Conservation (phyloP, 2,888 invertebrate species). For the Epinotia nisella region DNA sequence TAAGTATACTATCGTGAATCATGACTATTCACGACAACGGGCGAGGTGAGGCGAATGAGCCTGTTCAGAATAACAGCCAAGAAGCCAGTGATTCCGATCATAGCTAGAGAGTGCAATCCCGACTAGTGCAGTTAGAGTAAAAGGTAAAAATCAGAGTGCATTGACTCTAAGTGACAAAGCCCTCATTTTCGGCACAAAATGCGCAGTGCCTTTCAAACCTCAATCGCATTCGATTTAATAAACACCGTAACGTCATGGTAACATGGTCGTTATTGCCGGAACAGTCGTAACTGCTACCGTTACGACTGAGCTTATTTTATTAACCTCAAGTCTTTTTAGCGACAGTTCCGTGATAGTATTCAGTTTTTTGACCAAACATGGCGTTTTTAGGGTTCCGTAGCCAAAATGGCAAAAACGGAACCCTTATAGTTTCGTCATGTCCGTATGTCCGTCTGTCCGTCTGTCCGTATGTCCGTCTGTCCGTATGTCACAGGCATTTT, state of each 20-base stretch:
- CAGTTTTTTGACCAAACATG: neutral
- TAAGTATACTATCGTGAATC: too few relatives aligned
- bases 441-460: too few relatives aligned
- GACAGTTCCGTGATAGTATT: neutral
- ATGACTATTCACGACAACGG: too few relatives aligned
- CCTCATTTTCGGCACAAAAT: constrained; percentile 1
- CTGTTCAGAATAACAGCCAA: too few relatives aligned
- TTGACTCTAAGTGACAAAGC: neutral
- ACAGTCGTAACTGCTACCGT: neutral
- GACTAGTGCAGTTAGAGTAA: neutral
- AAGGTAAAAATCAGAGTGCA: neutral
- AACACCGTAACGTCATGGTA: neutral
- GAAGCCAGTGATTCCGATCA: neutral
- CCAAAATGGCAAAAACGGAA: too few relatives aligned
- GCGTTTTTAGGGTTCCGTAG: too few relatives aligned
- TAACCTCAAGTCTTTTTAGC: neutral
- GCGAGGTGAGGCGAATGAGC: too few relatives aligned
- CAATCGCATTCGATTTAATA: neutral
- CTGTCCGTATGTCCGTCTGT: too few relatives aligned
- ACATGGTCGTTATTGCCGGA: neutral
- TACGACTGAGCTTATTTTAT: neutral
- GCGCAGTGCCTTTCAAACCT: neutral
- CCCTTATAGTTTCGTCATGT: too few relatives aligned
- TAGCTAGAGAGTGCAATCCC: neutral
- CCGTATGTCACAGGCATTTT: too few relatives aligned